Percentiles rank a stretch among this genome's conserved stretches.
These are phyloP conservation scores for Lasioglossum vierecki DNA, from an alignment of 2,888 invertebrate genomes.

Conservation along the genomic window DNA sequence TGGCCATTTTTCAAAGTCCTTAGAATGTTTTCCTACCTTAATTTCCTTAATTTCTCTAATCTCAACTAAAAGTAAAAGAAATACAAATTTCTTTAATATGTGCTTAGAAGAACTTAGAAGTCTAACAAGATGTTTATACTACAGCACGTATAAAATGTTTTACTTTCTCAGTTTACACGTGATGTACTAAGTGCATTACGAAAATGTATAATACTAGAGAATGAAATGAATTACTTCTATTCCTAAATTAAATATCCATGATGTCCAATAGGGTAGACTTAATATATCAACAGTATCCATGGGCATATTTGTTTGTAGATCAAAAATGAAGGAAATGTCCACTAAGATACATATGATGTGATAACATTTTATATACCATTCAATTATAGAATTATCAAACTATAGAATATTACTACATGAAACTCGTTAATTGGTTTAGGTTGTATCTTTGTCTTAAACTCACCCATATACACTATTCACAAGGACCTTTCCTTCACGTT, in stretches of 20 bases:
- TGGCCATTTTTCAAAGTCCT: constrained; percentile 96
- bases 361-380: constrained; percentile 28
- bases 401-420: constrained; percentile 43
- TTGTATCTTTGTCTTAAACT: constrained; percentile 63
- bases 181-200: not conserved
- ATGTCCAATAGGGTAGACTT: constrained; percentile 49
- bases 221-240: constrained; percentile 11
- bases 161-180: not conserved
- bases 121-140: not conserved
- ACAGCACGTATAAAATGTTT: constrained; percentile 2
- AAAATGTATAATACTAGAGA: constrained; percentile 2
- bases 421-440: constrained; percentile 55
- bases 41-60: constrained; percentile 96
- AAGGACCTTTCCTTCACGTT: constrained; percentile 65
- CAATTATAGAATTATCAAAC: constrained; percentile 27
- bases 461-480: constrained; percentile 60
- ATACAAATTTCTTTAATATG: constrained; percentile 10
- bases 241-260: constrained; percentile 34
- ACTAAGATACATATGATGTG: constrained; percentile 34
- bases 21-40: constrained; percentile 92
- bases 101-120: not conserved
- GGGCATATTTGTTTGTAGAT: constrained; percentile 62
- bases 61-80: constrained; percentile 85
- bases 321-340: constrained; percentile 68
- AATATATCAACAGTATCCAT: constrained; percentile 63